Percentiles rank a stretch among this genome's conserved stretches.
phyloP scores from a whole-genome alignment of 2,113 vertebrate genomes.

The Synchiropus splendidus region DNA sequence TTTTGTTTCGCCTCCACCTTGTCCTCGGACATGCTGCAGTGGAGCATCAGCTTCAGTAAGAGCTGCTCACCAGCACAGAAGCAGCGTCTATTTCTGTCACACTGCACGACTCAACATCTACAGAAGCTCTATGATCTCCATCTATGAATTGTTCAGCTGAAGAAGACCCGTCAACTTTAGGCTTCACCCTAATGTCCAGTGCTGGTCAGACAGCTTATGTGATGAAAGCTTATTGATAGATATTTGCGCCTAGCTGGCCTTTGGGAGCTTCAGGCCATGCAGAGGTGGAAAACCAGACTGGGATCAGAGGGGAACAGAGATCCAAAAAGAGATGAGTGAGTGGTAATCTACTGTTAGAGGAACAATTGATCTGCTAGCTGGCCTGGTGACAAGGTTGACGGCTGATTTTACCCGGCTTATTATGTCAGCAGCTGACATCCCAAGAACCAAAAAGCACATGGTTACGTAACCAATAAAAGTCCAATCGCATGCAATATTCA shows the following conservation, averaged over 20 bases:
- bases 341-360: conserved; percentile 56
- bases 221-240: conserved; percentile 55
- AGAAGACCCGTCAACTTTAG: conserved; percentile 1
- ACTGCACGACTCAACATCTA: too few relatives aligned
- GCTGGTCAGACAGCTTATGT: conserved; percentile 49
- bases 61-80: too few relatives aligned
- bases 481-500: conserved; percentile 14
- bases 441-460: conserved; percentile 26
- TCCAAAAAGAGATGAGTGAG: conserved; percentile 57
- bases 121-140: too few relatives aligned
- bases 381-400: conserved; percentile 54
- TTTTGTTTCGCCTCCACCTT: too few relatives aligned
- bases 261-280: conserved; percentile 39
- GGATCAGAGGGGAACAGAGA: conserved; percentile 44
- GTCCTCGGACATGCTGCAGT: too few relatives aligned
- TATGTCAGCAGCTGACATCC: conserved; percentile 47
- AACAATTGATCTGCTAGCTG: conserved; percentile 64
- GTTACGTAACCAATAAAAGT: conserved; percentile 47
- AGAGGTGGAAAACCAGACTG: conserved; percentile 56
- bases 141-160: too few relatives aligned
- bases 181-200: conserved; percentile 41
- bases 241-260: conserved; percentile 46
- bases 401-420: conserved; percentile 34
- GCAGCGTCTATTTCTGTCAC: too few relatives aligned
- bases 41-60: too few relatives aligned